Conservation (phyloP, 2,113 vertebrate species). For the Leiothrix lutea region DNA sequence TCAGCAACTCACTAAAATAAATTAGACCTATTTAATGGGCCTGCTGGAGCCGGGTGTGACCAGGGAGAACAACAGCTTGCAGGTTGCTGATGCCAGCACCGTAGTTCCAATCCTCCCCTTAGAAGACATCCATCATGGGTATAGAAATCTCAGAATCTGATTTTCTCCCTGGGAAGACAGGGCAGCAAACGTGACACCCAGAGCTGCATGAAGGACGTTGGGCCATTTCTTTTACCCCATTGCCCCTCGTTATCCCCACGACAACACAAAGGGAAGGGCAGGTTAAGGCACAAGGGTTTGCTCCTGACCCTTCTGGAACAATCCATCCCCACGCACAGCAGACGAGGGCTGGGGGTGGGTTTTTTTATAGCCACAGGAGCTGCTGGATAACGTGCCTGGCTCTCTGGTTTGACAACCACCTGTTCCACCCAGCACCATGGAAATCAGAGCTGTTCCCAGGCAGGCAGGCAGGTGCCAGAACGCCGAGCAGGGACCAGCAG, state of each 20-base stretch:
- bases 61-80: background rate
- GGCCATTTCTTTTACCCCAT: background rate
- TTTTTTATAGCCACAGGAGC: conserved; percentile 11
- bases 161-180: background rate
- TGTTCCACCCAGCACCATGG: background rate
- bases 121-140: background rate
- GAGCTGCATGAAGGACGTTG: background rate
- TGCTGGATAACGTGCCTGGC: background rate
- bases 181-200: background rate
- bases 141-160: background rate
- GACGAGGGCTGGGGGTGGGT: background rate
- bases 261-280: background rate
- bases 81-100: background rate
- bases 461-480: background rate
- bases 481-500: background rate
- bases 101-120: background rate
- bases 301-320: background rate
- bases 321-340: background rate
- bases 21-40: background rate
- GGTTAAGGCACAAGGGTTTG: background rate
- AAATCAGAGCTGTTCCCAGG: background rate
- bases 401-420: background rate
- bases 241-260: background rate
- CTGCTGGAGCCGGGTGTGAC: background rate
- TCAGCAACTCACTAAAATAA: background rate